A percentile compares a stretch with the other conserved stretches of the same genome.
These are phyloP conservation scores for Dinoponera quadriceps DNA, from an alignment of 1,140 invertebrate species.

Conservation along the genomic window DNA sequence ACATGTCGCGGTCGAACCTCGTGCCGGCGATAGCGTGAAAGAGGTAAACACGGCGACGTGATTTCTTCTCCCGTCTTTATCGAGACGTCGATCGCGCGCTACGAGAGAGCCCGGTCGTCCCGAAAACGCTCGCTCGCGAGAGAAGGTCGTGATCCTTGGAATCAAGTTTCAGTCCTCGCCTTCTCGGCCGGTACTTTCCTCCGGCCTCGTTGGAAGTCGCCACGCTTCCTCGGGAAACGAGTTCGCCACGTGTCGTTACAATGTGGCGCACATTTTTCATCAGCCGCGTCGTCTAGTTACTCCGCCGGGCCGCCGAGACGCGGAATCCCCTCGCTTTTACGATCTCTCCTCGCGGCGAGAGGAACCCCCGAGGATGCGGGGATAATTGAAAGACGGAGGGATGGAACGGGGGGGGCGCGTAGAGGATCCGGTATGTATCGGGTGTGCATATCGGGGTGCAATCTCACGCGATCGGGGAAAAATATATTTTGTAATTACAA, in stretches of 20 bases:
- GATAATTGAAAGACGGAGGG: conserved; percentile 22
- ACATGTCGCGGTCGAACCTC: neutral
- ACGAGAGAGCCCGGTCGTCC: neutral
- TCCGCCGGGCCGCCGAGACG: conserved; percentile 25
- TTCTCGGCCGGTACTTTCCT: conserved; percentile 1
- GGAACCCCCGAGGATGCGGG: neutral
- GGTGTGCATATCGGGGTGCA: no score
- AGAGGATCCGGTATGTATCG: neutral
- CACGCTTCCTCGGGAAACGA: conserved; percentile 35
- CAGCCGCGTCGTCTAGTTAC: conserved; percentile 44
- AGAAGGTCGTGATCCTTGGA: conserved; percentile 45
- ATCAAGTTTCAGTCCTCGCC: conserved; percentile 32
- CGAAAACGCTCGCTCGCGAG: conserved; percentile 20
- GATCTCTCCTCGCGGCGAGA: neutral
- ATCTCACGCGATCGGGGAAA: no score
- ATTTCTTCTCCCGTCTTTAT: neutral
- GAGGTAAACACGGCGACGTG: conserved; percentile 1
- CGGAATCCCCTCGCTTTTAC: conserved; percentile 32
- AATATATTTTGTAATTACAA: no score
- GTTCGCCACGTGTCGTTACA: conserved; percentile 53
- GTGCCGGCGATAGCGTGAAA: conserved; percentile 11
- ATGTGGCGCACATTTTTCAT: conserved; percentile 58
- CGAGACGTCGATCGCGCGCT: conserved; percentile 18
- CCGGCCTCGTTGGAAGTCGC: conserved; percentile 44
- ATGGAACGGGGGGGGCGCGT: conserved; percentile 7